Conservation (phyloP, 2,888 invertebrate species). For the Steinernema hermaphroditum region DNA sequence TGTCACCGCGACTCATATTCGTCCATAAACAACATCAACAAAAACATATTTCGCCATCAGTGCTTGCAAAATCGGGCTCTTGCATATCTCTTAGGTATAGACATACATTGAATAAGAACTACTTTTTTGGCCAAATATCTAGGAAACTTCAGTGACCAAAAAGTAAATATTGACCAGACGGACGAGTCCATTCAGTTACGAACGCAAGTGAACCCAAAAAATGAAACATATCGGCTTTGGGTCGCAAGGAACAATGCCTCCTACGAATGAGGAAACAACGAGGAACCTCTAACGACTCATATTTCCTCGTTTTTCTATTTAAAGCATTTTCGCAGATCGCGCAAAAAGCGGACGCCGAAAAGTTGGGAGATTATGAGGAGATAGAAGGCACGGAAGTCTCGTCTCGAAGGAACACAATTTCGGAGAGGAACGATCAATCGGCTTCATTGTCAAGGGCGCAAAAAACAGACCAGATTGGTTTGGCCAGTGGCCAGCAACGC, state of each 20-base stretch:
- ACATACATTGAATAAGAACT: no score
- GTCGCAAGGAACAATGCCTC: slow-evolving; percentile 1
- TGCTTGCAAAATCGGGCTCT: no score
- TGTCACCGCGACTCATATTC: background rate
- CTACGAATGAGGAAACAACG: background rate
- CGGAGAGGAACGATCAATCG: slow-evolving; percentile 9
- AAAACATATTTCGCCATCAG: no score
- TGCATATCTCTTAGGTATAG: no score
- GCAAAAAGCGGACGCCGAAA: background rate
- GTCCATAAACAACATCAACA: no score
- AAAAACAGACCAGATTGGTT: slow-evolving; percentile 29
- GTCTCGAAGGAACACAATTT: slow-evolving; percentile 30
- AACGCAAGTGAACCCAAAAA: slow-evolving; percentile 1
- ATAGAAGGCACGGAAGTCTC: slow-evolving; percentile 16
- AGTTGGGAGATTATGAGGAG: slow-evolving; percentile 16
- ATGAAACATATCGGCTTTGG: slow-evolving; percentile 28
- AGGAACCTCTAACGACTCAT: slow-evolving; percentile 16
- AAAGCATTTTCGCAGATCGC: background rate
- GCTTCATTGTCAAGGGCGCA: slow-evolving; percentile 27
- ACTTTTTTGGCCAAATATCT: background rate
- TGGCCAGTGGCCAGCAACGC: slow-evolving; percentile 29
- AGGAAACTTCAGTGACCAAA: background rate
- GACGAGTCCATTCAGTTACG: background rate
- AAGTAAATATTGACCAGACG: slow-evolving; percentile 26
- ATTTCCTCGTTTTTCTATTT: slow-evolving; percentile 21